Conservation (phyloP, 1,140 invertebrate species). For the Drosophila kanapiae region DNA sequence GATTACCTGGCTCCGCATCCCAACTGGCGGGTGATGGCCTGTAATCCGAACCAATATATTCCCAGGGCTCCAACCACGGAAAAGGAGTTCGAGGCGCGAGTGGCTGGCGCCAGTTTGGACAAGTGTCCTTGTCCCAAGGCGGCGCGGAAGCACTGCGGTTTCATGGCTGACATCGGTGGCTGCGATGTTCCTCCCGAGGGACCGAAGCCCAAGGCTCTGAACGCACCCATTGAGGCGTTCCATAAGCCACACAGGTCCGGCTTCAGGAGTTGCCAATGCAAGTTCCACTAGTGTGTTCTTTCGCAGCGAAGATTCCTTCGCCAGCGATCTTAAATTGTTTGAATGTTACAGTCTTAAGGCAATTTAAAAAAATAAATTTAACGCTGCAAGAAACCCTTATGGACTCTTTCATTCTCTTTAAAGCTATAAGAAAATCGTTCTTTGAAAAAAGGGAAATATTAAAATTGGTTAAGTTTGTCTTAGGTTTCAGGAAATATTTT, state of each 20-base stretch:
- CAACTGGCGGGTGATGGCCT: constrained; percentile 71
- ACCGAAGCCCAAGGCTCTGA: neutral
- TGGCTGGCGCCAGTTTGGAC: constrained; percentile 26
- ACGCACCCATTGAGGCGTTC: neutral
- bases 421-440: too few relatives aligned
- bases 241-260: neutral
- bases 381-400: neutral
- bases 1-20: constrained; percentile 74
- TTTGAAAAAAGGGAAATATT: too few relatives aligned
- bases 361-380: constrained; percentile 10
- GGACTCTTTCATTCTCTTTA: neutral
- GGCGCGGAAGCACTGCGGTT: constrained; percentile 40
- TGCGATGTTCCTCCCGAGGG: constrained; percentile 15
- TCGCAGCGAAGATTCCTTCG: neutral
- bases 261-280: constrained; percentile 29
- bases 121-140: constrained; percentile 47
- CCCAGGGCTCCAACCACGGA: constrained; percentile 29
- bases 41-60: constrained; percentile 56
- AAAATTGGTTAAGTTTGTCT: too few relatives aligned
- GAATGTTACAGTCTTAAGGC: neutral
- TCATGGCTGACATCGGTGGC: constrained; percentile 23
- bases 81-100: constrained; percentile 16
- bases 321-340: constrained; percentile 23
- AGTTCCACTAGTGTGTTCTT: constrained; percentile 21
- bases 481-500: too few relatives aligned